Evolutionary conservation across 2,888 invertebrate genomes (phyloP).

Genomic region (Leptopilina syphax): DNA sequence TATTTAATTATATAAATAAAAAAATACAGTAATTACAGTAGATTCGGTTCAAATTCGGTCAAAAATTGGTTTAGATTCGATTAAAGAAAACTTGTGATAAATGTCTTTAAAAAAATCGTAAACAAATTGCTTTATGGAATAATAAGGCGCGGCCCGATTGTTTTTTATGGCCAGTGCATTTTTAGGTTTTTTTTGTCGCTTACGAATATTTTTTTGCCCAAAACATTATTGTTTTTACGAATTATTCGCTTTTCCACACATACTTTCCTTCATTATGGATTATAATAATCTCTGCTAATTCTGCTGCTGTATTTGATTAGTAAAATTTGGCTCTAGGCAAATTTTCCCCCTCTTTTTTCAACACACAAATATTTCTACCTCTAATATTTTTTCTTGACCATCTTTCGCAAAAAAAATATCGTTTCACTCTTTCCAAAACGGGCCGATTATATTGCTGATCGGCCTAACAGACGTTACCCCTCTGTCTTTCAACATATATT

Average conservation of each 20-base stretch:
- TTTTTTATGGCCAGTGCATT: slow-evolving; percentile 74
- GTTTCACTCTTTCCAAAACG: slow-evolving; percentile 36
- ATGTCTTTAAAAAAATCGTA: no score
- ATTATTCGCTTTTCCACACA: slow-evolving; percentile 66
- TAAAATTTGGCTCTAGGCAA: slow-evolving; percentile 66
- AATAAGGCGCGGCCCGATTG: no score
- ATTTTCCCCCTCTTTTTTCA: slow-evolving; percentile 44
- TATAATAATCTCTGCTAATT: slow-evolving; percentile 71
- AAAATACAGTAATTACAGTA: no score
- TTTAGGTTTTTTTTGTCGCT: slow-evolving; percentile 69
- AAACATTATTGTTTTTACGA: slow-evolving; percentile 53
- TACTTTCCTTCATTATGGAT: slow-evolving; percentile 65
- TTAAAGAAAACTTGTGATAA: no score
- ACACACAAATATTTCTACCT: slow-evolving; percentile 46
- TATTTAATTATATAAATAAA: no score
- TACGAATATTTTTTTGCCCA: slow-evolving; percentile 66
- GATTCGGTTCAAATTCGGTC: no score
- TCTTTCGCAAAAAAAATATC: slow-evolving; percentile 35
- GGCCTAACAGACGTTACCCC: slow-evolving; percentile 31
- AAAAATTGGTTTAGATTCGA: no score
- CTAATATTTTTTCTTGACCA: slow-evolving; percentile 44
- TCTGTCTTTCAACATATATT: slow-evolving; percentile 34
- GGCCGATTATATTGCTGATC: slow-evolving; percentile 30
- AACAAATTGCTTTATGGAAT: no score
- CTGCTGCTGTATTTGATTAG: slow-evolving; percentile 69